Percentiles rank a stretch among this genome's conserved stretches.
Evolutionary conservation across 2,888 invertebrate species (phyloP).

Genomic region (Aphodius granarius): DNA sequence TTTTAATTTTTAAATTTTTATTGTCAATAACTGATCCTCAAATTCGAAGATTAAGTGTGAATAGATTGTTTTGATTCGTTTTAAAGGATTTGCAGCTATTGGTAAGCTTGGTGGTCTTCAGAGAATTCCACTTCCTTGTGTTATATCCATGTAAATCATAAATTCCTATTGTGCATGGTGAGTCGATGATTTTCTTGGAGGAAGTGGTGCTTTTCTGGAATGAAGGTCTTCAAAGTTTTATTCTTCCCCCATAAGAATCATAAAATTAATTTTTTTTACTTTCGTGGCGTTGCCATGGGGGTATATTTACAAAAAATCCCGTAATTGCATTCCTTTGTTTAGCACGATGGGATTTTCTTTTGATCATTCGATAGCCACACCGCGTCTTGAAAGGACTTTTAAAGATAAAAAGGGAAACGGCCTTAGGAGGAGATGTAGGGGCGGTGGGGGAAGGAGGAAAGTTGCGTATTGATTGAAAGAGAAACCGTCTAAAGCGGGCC

Average conservation of each 20-base stretch:
- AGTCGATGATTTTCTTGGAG: not conserved
- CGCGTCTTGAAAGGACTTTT: not conserved
- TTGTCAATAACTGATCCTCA: no score
- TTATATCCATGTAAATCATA: no score
- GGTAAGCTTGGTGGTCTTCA: no score
- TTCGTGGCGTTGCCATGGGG: not conserved
- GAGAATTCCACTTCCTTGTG: no score
- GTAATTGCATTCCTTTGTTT: not conserved
- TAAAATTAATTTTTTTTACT: no score
- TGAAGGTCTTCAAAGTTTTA: not conserved
- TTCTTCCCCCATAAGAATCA: no score
- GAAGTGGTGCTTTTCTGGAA: not conserved
- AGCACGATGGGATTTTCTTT: not conserved
- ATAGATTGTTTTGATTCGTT: no score
- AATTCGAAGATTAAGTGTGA: no score
- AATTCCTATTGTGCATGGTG: no score
- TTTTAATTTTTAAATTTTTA: not conserved
- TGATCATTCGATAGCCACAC: not conserved
- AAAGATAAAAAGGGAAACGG: not conserved
- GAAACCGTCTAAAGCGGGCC: not conserved
- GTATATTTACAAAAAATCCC: not conserved
- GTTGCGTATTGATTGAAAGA: not conserved
- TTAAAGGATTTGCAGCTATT: no score
- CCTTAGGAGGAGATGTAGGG: not conserved
- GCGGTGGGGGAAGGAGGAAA: not conserved